Percentiles rank a stretch among this genome's conserved stretches.
Evolutionary conservation across 2,797 vertebrate species (phyloP).

Genomic region (Rhinogobio ventralis): DNA sequence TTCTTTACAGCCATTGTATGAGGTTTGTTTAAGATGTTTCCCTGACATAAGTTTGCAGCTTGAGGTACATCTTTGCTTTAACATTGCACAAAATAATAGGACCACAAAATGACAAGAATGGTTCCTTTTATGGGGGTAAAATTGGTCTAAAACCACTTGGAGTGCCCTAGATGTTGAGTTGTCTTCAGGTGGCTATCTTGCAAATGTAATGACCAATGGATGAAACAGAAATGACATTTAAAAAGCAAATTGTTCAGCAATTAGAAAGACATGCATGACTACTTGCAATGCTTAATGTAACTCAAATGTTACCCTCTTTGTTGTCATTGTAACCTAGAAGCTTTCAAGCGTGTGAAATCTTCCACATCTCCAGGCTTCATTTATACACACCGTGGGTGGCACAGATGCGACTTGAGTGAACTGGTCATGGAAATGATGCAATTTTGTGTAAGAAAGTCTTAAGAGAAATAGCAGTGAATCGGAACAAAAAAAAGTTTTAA

Average conservation of each 20-base stretch:
- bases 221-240: background rate
- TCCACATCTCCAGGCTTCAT: background rate
- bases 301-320: background rate
- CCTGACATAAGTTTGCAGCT: background rate
- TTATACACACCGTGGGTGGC: background rate
- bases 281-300: background rate
- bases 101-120: background rate
- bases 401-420: background rate
- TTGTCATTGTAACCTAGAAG: background rate
- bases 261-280: background rate
- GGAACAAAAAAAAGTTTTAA: too few species aligned
- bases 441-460: background rate
- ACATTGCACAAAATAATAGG: background rate
- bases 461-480: background rate
- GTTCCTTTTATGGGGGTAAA: background rate
- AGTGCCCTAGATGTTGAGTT: background rate
- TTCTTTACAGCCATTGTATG: background rate
- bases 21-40: background rate
- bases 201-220: background rate
- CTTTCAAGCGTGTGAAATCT: constrained; percentile 6
- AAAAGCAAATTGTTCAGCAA: background rate
- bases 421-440: background rate
- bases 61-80: background rate
- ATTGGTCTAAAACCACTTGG: background rate
- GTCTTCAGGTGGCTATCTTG: background rate